A percentile compares a stretch with the other conserved stretches of the same genome.
Evolutionary conservation across 2,113 vertebrate genomes (phyloP).

Genomic region (Sterna hirundo): DNA sequence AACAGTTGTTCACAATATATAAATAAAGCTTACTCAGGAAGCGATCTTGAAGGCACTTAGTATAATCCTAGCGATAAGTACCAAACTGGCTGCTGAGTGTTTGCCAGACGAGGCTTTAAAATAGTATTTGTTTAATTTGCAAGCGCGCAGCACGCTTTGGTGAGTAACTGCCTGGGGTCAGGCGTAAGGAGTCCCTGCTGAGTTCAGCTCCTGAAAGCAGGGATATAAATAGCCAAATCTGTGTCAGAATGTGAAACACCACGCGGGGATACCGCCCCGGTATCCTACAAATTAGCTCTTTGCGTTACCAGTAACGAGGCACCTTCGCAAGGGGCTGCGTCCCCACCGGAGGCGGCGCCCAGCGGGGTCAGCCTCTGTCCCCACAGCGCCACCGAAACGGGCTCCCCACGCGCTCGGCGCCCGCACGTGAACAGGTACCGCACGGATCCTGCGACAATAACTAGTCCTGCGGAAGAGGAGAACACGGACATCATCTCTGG

Average conservation of each 20-base stretch:
- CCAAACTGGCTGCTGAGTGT: neutral
- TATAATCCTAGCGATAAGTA: neutral
- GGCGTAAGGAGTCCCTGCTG: neutral
- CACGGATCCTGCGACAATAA: fast-evolving
- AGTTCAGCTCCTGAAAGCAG: neutral
- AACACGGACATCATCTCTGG: neutral
- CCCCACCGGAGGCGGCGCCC: too few species aligned
- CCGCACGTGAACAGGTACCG: neutral
- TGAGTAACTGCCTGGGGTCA: neutral
- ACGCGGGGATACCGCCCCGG: too few species aligned
- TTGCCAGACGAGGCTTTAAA: neutral
- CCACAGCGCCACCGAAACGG: neutral
- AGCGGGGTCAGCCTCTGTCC: fast-evolving
- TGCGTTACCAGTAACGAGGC: fast-evolving
- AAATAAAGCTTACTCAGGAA: neutral
- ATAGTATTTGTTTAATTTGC: neutral
- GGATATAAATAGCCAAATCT: neutral
- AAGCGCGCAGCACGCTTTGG: neutral
- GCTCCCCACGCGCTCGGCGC: too few species aligned
- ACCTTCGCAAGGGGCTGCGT: fast-evolving
- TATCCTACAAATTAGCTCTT: too few species aligned
- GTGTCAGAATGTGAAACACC: neutral
- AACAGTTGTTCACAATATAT: neutral
- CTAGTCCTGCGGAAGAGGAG: neutral
- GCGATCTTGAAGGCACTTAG: neutral